These are phyloP conservation scores for Poeciliopsis turrubarensis DNA, from an alignment of 2,113 vertebrate species.

Conservation along the genomic window DNA sequence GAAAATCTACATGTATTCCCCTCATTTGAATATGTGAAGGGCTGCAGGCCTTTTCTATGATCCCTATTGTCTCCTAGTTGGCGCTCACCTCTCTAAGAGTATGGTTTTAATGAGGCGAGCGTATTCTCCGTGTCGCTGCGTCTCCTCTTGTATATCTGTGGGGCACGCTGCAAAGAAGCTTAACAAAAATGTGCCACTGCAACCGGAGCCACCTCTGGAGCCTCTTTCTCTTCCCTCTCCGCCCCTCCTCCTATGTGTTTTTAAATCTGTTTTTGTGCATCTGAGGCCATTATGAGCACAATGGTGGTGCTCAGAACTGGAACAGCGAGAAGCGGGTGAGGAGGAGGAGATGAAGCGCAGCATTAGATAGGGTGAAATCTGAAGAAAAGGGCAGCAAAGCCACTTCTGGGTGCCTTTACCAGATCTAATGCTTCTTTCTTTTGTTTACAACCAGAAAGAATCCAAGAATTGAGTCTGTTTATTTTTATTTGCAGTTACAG, in stretches of 20 bases:
- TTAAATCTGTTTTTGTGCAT: constrained; percentile 46
- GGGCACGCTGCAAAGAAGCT: constrained; percentile 42
- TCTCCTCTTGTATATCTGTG: constrained; percentile 40
- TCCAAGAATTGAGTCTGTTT: constrained; percentile 7
- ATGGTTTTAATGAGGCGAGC: constrained; percentile 63
- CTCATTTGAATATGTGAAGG: constrained; percentile 54
- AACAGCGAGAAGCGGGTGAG: constrained; percentile 8
- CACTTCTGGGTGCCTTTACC: constrained; percentile 16
- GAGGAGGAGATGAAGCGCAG: constrained; percentile 19
- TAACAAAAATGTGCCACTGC: constrained; percentile 36
- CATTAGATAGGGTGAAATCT: constrained; percentile 12
- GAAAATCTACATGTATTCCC: constrained; percentile 48
- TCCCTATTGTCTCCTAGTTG: constrained; percentile 56
- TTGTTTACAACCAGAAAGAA: constrained; percentile 1
- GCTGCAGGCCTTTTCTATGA: constrained; percentile 50
- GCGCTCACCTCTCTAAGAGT: constrained; percentile 38
- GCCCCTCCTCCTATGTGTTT: constrained; percentile 31
- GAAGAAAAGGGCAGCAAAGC: constrained; percentile 10
- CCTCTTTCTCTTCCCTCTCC: neutral
- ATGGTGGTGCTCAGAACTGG: constrained; percentile 22
- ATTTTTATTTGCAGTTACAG: constrained; percentile 21
- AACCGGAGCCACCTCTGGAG: constrained; percentile 5
- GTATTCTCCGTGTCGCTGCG: constrained; percentile 30
- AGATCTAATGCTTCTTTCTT: neutral
- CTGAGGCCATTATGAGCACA: constrained; percentile 41